Conservation (phyloP, 2,113 vertebrate genomes). For the Tragulus kanchil region DNA sequence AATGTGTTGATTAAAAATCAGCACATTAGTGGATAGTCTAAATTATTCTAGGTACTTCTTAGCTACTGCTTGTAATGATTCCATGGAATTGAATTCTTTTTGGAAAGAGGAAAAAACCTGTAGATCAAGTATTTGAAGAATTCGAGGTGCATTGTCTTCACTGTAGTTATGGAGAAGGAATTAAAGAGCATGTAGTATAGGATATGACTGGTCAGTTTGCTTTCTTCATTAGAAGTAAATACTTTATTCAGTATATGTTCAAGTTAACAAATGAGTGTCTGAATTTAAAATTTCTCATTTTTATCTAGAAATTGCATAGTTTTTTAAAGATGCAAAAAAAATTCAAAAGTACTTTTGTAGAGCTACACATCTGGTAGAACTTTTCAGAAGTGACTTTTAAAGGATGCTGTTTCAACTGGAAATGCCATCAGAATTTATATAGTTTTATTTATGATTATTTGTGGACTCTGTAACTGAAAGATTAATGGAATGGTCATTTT, state of each 20-base stretch:
- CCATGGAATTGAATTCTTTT: neutral
- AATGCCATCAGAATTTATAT: constrained; percentile 51
- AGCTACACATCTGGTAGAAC: neutral
- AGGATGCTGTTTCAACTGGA: constrained; percentile 45
- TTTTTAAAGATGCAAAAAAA: neutral
- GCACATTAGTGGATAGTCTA: constrained; percentile 12
- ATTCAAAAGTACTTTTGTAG: neutral
- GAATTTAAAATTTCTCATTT: constrained; percentile 23
- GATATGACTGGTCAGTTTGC: neutral
- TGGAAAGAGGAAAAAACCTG: neutral
- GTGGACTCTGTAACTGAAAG: neutral
- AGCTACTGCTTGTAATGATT: neutral
- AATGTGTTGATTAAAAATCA: neutral
- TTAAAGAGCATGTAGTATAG: neutral
- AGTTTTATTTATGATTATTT: constrained; percentile 64
- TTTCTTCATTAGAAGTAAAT: constrained; percentile 4
- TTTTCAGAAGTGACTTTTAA: constrained; percentile 57
- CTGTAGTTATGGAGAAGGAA: neutral
- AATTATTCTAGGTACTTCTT: constrained; percentile 43
- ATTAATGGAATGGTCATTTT: neutral
- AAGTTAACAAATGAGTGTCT: neutral
- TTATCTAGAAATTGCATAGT: neutral
- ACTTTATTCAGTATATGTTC: neutral
- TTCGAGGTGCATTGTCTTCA: neutral
- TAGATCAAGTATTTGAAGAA: constrained; percentile 21